Evolutionary conservation across 2,113 vertebrate species (phyloP).

Genomic region (Myanophis thanlyinensis): DNA sequence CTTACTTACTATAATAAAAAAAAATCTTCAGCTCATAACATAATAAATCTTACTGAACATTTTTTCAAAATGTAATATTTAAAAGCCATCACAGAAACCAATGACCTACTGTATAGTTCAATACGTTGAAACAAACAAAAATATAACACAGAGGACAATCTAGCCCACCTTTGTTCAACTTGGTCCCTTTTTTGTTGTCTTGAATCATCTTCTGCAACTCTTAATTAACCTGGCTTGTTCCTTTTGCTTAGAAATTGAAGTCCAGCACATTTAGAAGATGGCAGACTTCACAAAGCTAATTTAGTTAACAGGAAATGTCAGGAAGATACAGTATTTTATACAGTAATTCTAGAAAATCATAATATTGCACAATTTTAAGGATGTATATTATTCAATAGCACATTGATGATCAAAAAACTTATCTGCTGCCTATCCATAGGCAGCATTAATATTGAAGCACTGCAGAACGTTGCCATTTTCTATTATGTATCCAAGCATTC

Average conservation of each 20-base stretch:
- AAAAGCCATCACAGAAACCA: neutral
- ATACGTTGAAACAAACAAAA: accelerated
- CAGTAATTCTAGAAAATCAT: accelerated
- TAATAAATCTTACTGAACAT: neutral
- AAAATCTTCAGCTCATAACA: neutral
- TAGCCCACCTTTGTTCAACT: neutral
- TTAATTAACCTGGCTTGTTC: neutral
- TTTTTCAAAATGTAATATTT: neutral
- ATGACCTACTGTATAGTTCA: neutral
- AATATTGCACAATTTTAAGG: neutral
- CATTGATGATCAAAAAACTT: neutral
- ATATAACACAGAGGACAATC: neutral
- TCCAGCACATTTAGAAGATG: neutral
- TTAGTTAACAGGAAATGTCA: accelerated
- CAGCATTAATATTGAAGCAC: neutral
- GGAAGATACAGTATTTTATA: neutral
- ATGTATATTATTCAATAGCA: neutral
- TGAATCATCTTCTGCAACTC: neutral
- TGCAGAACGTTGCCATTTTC: neutral
- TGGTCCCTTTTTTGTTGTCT: neutral
- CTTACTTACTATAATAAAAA: neutral
- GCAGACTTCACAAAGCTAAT: neutral
- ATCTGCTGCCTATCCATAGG: neutral
- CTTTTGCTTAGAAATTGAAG: neutral
- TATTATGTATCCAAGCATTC: neutral